These are phyloP conservation scores for Cirrhinus molitorella DNA, from an alignment of 2,797 vertebrate genomes.

Conservation along the genomic window DNA sequence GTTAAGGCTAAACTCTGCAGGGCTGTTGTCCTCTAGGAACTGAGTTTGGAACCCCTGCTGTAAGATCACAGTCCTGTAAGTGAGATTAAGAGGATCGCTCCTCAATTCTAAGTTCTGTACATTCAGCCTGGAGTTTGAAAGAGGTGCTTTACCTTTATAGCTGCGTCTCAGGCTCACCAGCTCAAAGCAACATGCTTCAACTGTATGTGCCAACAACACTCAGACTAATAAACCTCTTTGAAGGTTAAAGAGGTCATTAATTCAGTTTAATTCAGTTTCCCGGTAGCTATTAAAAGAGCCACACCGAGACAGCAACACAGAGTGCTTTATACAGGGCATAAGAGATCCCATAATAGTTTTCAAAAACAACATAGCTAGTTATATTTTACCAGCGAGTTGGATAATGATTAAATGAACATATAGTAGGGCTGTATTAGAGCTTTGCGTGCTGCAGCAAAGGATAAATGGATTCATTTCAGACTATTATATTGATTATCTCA, in stretches of 20 bases:
- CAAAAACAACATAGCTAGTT: conserved; percentile 4
- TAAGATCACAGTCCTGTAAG: background rate
- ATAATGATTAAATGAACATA: background rate
- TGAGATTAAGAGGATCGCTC: background rate
- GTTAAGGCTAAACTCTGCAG: background rate
- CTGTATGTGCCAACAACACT: conserved; percentile 10
- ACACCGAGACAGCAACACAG: background rate
- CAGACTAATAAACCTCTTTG: conserved; percentile 8
- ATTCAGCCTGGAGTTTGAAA: background rate
- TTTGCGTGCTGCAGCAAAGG: background rate
- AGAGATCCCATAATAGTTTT: background rate
- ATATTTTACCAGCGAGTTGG: background rate
- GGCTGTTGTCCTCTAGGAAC: background rate
- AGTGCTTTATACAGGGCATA: background rate
- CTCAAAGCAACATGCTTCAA: background rate
- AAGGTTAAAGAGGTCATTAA: background rate
- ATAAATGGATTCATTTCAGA: conserved; percentile 12
- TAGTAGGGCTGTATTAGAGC: background rate
- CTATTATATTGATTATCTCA: conserved; percentile 4
- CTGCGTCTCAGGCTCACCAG: background rate
- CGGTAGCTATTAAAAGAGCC: background rate
- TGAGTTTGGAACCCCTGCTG: background rate
- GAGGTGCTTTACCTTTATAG: conserved; percentile 5
- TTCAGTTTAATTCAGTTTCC: background rate
- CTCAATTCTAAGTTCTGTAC: conserved; percentile 2